These are phyloP conservation scores for Drosophila melanosoma DNA, from an alignment of 2,888 invertebrate genomes.

Conservation along the genomic window DNA sequence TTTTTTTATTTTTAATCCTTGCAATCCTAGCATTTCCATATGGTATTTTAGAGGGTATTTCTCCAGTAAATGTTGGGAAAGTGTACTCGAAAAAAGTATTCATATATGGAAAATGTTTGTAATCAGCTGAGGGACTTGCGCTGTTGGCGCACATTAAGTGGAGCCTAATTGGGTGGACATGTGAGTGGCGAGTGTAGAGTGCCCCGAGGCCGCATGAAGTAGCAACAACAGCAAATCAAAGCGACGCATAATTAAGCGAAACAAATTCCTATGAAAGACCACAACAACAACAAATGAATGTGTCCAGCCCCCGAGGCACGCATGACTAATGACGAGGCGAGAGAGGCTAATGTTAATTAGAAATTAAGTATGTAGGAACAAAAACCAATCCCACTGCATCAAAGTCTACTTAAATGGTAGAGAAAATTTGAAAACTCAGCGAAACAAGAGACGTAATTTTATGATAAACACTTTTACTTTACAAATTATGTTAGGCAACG, in stretches of 20 bases:
- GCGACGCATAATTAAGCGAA: constrained; percentile 53
- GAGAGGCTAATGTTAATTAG: constrained; percentile 65
- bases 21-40: background rate
- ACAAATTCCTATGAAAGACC: constrained; percentile 20
- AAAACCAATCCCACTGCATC: constrained; percentile 23
- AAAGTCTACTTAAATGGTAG: constrained; percentile 1
- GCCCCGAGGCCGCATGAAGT: constrained; percentile 18
- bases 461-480: background rate
- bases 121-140: constrained; percentile 61
- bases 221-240: constrained; percentile 40
- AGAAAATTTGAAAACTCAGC: constrained; percentile 8
- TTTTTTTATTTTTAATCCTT: background rate
- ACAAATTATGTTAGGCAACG: background rate
- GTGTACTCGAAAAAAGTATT: constrained; percentile 5
- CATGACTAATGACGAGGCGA: constrained; percentile 56
- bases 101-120: constrained; percentile 35
- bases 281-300: constrained; percentile 3
- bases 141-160: constrained; percentile 44
- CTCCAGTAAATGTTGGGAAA: constrained; percentile 5
- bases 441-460: background rate
- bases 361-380: constrained; percentile 47
- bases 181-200: constrained; percentile 40
- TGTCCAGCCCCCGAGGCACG: constrained; percentile 32
- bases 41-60: constrained; percentile 7
- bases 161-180: constrained; percentile 65